phyloP scores from a whole-genome alignment of 1,140 invertebrate genomes.

The Zaprionus ornatus region DNA sequence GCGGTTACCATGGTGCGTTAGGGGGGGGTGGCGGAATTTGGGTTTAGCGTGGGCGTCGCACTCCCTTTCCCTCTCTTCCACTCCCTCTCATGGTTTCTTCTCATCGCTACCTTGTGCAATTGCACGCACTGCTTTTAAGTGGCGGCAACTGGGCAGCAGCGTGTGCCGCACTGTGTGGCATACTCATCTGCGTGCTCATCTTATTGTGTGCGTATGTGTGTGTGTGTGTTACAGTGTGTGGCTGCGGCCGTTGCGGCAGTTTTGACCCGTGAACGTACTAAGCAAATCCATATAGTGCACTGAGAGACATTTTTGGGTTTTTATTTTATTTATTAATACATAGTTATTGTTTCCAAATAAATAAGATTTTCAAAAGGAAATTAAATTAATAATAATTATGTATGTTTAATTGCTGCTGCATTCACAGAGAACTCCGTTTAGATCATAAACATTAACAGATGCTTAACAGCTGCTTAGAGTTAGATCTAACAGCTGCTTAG shows the following conservation, averaged over 20 bases:
- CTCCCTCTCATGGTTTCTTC: neutral
- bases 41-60: conserved; percentile 21
- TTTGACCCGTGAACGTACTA: conserved; percentile 17
- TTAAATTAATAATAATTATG: no score
- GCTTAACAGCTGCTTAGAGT: no score
- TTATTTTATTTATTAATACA: neutral
- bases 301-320: conserved; percentile 3
- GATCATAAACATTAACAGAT: no score
- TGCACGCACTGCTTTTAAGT: conserved; percentile 68
- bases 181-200: conserved; percentile 33
- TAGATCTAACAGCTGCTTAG: no score
- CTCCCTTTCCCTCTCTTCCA: neutral
- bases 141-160: conserved; percentile 59
- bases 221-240: neutral
- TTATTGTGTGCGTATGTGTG: conserved; percentile 10
- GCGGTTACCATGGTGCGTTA: conserved; percentile 24
- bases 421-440: no score
- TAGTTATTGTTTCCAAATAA: no score
- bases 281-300: conserved; percentile 21
- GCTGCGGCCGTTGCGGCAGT: conserved; percentile 25
- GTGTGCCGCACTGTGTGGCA: conserved; percentile 43
- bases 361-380: no score
- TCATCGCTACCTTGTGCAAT: conserved; percentile 23
- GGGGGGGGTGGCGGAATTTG: conserved; percentile 6
- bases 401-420: no score